Base-by-base conservation (phyloP, 2,888 invertebrate genomes). In the Callyntrura guangdongensis region DNA sequence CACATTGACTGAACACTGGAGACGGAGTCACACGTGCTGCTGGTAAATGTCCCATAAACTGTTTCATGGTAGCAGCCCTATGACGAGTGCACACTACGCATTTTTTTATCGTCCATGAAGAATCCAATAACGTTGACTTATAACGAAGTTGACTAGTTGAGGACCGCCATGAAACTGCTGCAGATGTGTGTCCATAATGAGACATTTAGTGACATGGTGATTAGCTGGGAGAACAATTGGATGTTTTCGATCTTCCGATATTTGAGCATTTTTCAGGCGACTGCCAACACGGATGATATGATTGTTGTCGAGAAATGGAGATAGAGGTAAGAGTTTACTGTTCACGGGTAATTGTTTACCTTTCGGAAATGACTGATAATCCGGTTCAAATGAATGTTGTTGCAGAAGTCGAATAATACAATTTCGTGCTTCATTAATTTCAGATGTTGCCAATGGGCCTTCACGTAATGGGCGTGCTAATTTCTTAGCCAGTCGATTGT, bases 31-130 rank as follows among this genome's bases (percentile, higher is more conserved):
- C 9, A 8, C 85, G 22, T 1, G 9, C 20, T 0, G 17, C 9
- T 0, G 87, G 87, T 9, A 87, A 17, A 17, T 79, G 17, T 14
- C 79, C 87, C 87, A 79, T 87, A 1, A 61, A 5, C 5, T 77
- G 87, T 0, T 14, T 25, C 9, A 86, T 56, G 0, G 47, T 49
- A 11, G 36, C 25, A 0, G 25, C 61, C n/a, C 36, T 47, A 0
- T 25, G 74, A 0, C 53, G 14, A 6, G n/a, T 22, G 27, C 86
- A 86, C 2, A n/a, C 12, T 14, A 22, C 4, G 47, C 86, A 86
- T 17, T 17, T 12, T 0, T 20, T 6, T 0, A 49, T 0, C 11
- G 4, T 45, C 2, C 12, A n/a, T n/a, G n/a, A n/a, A n/a, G 36
- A 36, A 36, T 36, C 86, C 86, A 86, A 27, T 56, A 86, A 17